These are phyloP conservation scores for Busseola fusca DNA, from an alignment of 2,888 invertebrate genomes.

Conservation along the genomic window DNA sequence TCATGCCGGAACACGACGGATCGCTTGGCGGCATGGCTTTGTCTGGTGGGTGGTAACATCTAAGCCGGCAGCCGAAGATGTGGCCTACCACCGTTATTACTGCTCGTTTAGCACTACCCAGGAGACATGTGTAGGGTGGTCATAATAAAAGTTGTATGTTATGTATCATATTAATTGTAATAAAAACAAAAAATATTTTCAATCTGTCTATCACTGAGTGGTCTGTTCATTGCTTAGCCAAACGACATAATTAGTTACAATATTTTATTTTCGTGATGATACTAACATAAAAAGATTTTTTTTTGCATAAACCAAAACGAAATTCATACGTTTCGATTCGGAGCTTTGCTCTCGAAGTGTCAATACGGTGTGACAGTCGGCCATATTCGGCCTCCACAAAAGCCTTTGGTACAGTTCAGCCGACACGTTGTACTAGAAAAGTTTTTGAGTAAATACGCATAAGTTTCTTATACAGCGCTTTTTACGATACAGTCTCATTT, in stretches of 20 bases:
- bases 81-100: no score
- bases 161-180: no score
- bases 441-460: constrained; percentile 63
- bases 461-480: constrained; percentile 50
- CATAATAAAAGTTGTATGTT: no score
- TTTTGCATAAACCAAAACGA: not conserved
- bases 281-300: not conserved
- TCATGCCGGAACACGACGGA: no score
- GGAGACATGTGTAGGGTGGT: no score
- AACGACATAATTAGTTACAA: not conserved
- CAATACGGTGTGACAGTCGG: constrained; percentile 46
- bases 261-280: not conserved
- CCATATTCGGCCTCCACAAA: constrained; percentile 51
- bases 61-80: no score
- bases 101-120: no score
- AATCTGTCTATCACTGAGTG: not conserved
- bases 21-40: no score
- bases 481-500: constrained; percentile 52
- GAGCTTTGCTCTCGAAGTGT: not conserved
- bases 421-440: constrained; percentile 63
- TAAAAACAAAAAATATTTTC: not conserved
- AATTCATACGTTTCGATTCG: not conserved
- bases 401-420: constrained; percentile 56
- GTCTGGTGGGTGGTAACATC: no score
- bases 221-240: not conserved